Conservation (phyloP, 2,888 invertebrate species). For the Hipparchia sbordonii region DNA sequence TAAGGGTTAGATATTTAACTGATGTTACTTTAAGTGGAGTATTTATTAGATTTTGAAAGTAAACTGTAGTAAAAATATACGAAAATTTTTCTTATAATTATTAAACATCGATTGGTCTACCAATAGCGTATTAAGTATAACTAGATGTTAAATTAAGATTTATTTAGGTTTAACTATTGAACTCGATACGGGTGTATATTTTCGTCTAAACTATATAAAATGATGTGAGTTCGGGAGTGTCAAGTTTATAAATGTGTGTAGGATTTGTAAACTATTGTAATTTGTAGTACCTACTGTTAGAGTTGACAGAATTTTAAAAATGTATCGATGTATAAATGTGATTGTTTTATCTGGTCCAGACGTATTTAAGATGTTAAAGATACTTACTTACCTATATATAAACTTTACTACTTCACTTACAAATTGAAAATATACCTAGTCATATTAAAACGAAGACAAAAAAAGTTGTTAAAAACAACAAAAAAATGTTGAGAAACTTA, state of each 20-base stretch:
- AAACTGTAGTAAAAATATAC: not conserved
- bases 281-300: conserved; percentile 15
- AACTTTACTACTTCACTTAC: conserved; percentile 4
- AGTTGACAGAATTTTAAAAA: conserved; percentile 5
- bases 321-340: not conserved
- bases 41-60: not conserved
- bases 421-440: not conserved
- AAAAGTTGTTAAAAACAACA: not conserved
- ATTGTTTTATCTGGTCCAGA: conserved; percentile 10
- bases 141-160: conserved; percentile 11
- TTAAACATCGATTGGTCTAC: conserved; percentile 11
- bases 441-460: not conserved
- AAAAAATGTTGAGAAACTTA: not conserved
- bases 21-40: not conserved
- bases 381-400: not conserved
- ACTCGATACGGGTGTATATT: conserved; percentile 28
- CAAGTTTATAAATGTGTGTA: conserved; percentile 14
- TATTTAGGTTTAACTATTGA: conserved; percentile 7
- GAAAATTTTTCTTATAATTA: not conserved
- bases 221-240: conserved; percentile 31
- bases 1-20: not conserved
- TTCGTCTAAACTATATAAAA: conserved; percentile 28
- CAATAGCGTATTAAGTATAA: conserved; percentile 2
- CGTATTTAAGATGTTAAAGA: conserved; percentile 12
- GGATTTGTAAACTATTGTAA: conserved; percentile 4